Evolutionary conservation across 2,797 vertebrate genomes (phyloP).

Genomic region (Pangasius mekongensis): DNA sequence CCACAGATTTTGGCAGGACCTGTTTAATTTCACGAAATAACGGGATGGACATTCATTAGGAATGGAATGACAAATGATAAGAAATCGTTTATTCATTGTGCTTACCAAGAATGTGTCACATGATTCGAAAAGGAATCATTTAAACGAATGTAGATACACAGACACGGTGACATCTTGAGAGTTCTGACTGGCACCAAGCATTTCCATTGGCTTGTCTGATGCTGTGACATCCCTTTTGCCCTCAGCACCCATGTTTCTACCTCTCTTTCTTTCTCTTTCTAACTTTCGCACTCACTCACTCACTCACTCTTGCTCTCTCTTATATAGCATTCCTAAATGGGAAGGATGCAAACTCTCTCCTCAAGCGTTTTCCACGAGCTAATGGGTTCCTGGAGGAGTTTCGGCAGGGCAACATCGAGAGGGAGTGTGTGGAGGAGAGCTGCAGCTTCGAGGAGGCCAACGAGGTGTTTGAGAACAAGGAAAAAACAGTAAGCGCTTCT

Average conservation of each 20-base stretch:
- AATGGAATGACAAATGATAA: not conserved
- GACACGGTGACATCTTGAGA: not conserved
- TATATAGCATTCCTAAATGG: constrained; percentile 79
- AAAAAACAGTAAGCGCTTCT: constrained; percentile 77
- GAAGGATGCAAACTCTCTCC: constrained; percentile 80
- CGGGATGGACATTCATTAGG: not conserved
- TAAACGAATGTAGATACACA: not conserved
- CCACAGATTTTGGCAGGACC: not conserved
- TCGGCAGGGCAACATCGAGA: constrained; percentile 83
- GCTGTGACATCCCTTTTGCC: not conserved
- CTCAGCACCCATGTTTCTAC: not conserved
- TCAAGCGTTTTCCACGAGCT: constrained; percentile 83
- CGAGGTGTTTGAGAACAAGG: constrained; percentile 87
- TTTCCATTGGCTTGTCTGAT: not conserved
- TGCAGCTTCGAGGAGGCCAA: constrained; percentile 89
- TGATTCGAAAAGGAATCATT: not conserved
- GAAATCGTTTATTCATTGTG: not conserved
- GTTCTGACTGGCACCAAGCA: not conserved
- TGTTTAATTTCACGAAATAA: constrained; percentile 15
- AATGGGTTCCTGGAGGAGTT: constrained; percentile 87
- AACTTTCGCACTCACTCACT: not conserved
- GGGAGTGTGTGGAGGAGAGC: constrained; percentile 86
- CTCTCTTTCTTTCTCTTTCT: not conserved
- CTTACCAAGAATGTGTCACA: not conserved
- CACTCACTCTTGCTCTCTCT: not conserved